Evolutionary conservation across 2,113 vertebrate genomes (phyloP).

Genomic region (Smithornis capensis): DNA sequence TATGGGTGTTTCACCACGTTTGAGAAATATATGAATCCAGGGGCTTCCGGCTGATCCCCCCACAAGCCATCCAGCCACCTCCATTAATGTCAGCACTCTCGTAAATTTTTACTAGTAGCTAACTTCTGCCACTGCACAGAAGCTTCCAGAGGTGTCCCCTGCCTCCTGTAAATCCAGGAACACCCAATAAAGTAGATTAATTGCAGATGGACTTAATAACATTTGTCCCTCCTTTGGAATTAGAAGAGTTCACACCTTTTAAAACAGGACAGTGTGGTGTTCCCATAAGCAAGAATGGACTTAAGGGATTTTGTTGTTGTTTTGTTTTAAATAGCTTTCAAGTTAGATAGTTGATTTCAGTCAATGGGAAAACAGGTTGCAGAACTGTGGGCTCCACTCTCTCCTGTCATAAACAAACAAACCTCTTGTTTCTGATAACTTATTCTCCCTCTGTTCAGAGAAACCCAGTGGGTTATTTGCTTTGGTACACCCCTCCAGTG

Average conservation of each 20-base stretch:
- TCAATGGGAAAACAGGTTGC: not conserved
- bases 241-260: not conserved
- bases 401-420: not conserved
- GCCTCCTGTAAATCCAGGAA: conserved; percentile 73
- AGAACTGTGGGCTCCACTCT: not conserved
- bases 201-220: conserved; percentile 58
- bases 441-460: not conserved
- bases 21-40: conserved; percentile 55
- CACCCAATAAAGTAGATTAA: conserved; percentile 71
- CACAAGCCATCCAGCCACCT: conserved; percentile 34
- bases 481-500: not conserved
- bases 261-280: not conserved
- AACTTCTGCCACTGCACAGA: conserved; percentile 68
- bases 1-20: conserved; percentile 69
- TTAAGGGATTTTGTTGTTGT: not conserved
- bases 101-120: conserved; percentile 61
- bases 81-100: conserved; percentile 68
- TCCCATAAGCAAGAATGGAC: not conserved
- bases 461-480: not conserved
- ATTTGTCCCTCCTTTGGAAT: conserved; percentile 2
- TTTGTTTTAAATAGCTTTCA: not conserved
- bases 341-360: not conserved
- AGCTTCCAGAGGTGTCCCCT: conserved; percentile 67
- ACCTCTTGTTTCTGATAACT: not conserved
- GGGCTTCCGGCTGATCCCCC: conserved; percentile 48